phyloP scores from a whole-genome alignment of 2,888 invertebrate species.

The Prenolepis imparis region DNA sequence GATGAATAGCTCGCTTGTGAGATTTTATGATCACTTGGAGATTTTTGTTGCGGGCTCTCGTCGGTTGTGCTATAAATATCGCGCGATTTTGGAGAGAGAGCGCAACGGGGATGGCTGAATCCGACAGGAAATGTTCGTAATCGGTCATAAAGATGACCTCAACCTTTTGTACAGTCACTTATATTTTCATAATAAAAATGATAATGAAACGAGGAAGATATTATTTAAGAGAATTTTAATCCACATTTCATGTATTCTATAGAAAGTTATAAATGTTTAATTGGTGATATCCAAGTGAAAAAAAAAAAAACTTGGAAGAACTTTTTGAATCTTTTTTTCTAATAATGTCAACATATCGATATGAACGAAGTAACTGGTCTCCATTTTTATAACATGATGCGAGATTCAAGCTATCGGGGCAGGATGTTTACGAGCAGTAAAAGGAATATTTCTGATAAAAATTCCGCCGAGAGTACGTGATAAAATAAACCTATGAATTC shows the following conservation, averaged over 20 bases:
- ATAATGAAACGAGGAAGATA: not conserved
- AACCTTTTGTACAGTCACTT: not conserved
- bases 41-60: conserved; percentile 59
- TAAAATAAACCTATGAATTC: conserved; percentile 71
- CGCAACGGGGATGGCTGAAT: not conserved
- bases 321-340: not conserved
- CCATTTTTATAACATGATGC: conserved; percentile 67
- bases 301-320: no score
- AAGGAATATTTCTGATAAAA: conserved; percentile 67
- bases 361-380: conserved; percentile 56
- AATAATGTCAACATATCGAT: conserved; percentile 60
- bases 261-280: not conserved
- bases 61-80: conserved; percentile 58
- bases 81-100: conserved; percentile 43
- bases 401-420: conserved; percentile 32
- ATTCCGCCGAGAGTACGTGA: conserved; percentile 43
- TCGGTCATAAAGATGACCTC: conserved; percentile 1
- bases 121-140: conserved; percentile 38
- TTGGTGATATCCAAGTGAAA: not conserved
- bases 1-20: conserved; percentile 75
- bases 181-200: conserved; percentile 4
- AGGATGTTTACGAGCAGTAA: conserved; percentile 67
- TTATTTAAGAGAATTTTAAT: not conserved
- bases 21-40: conserved; percentile 59
- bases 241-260: not conserved